These are phyloP conservation scores for Cheilosia scutellata DNA, from an alignment of 2,888 invertebrate genomes.

Conservation along the genomic window DNA sequence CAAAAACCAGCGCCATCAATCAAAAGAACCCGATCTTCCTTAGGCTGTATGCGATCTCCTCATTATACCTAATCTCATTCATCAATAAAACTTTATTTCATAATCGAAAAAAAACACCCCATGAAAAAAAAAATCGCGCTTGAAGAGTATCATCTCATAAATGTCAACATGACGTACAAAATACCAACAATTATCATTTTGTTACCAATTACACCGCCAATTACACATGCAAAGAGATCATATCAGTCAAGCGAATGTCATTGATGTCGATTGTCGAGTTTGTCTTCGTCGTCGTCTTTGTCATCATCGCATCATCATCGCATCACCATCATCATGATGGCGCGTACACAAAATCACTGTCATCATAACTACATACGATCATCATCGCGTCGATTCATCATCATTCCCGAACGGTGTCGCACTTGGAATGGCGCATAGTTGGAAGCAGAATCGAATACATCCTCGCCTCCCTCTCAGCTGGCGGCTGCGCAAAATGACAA, in stretches of 20 bases:
- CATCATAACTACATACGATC: conserved; percentile 22
- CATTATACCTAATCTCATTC: conserved; percentile 39
- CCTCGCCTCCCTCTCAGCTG: not conserved
- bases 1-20: not conserved
- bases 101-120: conserved; percentile 18
- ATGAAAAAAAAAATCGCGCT: conserved; percentile 1
- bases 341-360: too few relatives aligned
- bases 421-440: not conserved
- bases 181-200: conserved; percentile 71
- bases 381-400: conserved; percentile 69
- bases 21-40: not conserved
- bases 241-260: conserved; percentile 38
- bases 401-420: conserved; percentile 5
- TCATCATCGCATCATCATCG: too few relatives aligned
- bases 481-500: conserved; percentile 32
- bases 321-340: conserved; percentile 1
- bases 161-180: conserved; percentile 61
- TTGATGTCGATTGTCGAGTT: conserved; percentile 42
- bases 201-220: conserved; percentile 74
- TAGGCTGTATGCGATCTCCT: not conserved
- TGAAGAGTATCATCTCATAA: conserved; percentile 48
- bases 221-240: conserved; percentile 75
- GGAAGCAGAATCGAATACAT: too few relatives aligned
- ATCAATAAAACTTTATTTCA: conserved; percentile 43
- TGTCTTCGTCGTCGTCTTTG: conserved; percentile 47